Evolutionary conservation across 2,113 vertebrate genomes (phyloP), one percentile per base, ranked within the genome.

Genomic region (Noctilio leporinus): DNA sequence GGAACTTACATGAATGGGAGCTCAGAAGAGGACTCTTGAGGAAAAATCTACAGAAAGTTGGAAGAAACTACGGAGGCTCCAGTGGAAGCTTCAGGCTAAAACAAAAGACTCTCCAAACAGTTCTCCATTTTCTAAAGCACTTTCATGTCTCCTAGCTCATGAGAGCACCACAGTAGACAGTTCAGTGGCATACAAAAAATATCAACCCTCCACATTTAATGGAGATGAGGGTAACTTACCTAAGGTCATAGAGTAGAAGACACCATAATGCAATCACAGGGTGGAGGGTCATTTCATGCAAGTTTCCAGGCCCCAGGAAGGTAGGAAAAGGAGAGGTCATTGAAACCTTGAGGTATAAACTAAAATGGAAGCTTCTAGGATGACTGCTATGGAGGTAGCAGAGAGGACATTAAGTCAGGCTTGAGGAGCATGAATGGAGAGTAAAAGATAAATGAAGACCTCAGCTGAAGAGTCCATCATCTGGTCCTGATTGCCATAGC

Each of bases 181-280:
- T 4, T 43, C 57, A 45, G 12, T 28, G 73, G 24, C 14, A 69
- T 40, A 80, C 45, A 81, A 82, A 89, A 86, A 75, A 81, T n/a
- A 81, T n/a, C 26, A 70, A 49, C 22, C 5, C 47, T 89, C 64
- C 70, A 65, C 30, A 84, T 59, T 62, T 92, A 72, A 78, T 64
- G 14, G 55, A 67, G 10, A 75, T 59, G 24, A 65, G 20, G 33
- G 47, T 77, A 91, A 97, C 95, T 95, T 81, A 97, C 95, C 92
- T 85, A 73, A 65, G 7, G 47, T 51, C 7, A 84, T 10, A 43
- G 9, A 49, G 35, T 92, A 33, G 86, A 59, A 55, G 47, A 93
- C 40, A 88, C 33, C 57, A 85, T 17, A 76, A 69, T 33, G 72
- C 65, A 70, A 91, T 62, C 72, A 91, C 2, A 86, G 70, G 38